Percentiles rank a stretch among this genome's conserved stretches.
phyloP scores from a whole-genome alignment of 2,888 invertebrate species.

The Eupithecia pulchellata region DNA sequence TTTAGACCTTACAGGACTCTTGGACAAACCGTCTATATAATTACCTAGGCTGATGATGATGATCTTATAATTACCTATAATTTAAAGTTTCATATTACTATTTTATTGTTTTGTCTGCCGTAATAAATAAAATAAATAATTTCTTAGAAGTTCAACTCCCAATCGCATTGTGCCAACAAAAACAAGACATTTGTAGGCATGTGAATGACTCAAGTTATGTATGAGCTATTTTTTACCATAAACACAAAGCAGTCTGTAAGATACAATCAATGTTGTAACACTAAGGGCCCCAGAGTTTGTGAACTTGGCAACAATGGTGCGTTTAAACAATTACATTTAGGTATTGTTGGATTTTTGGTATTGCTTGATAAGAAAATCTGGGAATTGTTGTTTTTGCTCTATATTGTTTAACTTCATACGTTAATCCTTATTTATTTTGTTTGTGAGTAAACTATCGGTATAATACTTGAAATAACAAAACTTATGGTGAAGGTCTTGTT shows the following conservation, averaged over 20 bases:
- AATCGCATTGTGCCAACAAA: conserved; percentile 12
- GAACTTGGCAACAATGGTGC: conserved; percentile 69
- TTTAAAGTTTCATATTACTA: neutral
- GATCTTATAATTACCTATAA: no score
- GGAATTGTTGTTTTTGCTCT: conserved; percentile 9
- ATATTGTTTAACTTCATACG: neutral
- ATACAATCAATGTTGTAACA: conserved; percentile 70
- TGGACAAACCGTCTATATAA: no score
- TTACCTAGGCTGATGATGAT: no score
- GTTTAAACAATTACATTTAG: conserved; percentile 60
- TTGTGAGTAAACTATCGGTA: no score
- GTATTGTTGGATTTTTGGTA: conserved; percentile 20
- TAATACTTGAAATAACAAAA: no score
- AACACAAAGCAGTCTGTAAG: conserved; percentile 56
- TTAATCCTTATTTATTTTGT: neutral
- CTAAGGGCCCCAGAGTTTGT: conserved; percentile 67
- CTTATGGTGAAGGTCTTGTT: no score
- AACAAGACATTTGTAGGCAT: conserved; percentile 19
- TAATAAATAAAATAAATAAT: neutral
- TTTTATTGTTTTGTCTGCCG: neutral
- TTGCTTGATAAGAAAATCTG: conserved; percentile 17
- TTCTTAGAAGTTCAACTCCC: conserved; percentile 8
- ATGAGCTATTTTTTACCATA: conserved; percentile 49
- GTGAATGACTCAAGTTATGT: conserved; percentile 32
- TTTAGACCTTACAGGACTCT: no score